Conservation (phyloP, 2,888 invertebrate genomes). For the Brachylomia viminalis region DNA sequence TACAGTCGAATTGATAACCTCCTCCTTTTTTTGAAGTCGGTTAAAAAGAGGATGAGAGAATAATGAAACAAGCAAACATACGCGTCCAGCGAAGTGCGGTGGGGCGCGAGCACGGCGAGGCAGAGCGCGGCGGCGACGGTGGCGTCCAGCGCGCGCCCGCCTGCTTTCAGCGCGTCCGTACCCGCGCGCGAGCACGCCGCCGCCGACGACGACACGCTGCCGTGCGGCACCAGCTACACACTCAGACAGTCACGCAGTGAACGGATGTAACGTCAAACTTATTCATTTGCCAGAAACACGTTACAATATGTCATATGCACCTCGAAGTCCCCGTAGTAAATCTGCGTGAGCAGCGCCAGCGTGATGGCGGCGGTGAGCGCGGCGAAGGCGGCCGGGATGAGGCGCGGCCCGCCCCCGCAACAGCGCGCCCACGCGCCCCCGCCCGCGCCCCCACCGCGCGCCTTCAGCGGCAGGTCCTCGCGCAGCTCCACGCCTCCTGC, state of each 20-base stretch:
- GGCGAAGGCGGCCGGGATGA: slow-evolving; percentile 92
- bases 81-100: slow-evolving; percentile 95
- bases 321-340: slow-evolving; percentile 93
- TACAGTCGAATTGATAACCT: too few relatives aligned
- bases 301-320: slow-evolving; percentile 80
- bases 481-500: slow-evolving; percentile 87
- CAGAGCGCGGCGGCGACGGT: slow-evolving; percentile 94
- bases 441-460: slow-evolving; percentile 69
- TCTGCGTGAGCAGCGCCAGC: slow-evolving; percentile 93
- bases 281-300: background rate
- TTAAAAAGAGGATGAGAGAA: background rate
- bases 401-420: slow-evolving; percentile 90
- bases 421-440: slow-evolving; percentile 53
- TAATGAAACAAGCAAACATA: slow-evolving; percentile 79
- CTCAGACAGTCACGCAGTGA: background rate
- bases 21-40: too few relatives aligned
- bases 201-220: slow-evolving; percentile 93
- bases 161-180: slow-evolving; percentile 91
- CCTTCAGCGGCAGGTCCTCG: slow-evolving; percentile 91
- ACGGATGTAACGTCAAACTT: background rate
- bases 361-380: slow-evolving; percentile 92
- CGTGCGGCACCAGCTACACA: slow-evolving; percentile 92
- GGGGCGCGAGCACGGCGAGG: slow-evolving; percentile 93
- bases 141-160: slow-evolving; percentile 95
- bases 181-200: slow-evolving; percentile 93